A percentile compares a stretch with the other conserved stretches of the same genome.
These are phyloP conservation scores for Lepidonotus clava DNA, from an alignment of 2,888 invertebrate species.

Conservation along the genomic window DNA sequence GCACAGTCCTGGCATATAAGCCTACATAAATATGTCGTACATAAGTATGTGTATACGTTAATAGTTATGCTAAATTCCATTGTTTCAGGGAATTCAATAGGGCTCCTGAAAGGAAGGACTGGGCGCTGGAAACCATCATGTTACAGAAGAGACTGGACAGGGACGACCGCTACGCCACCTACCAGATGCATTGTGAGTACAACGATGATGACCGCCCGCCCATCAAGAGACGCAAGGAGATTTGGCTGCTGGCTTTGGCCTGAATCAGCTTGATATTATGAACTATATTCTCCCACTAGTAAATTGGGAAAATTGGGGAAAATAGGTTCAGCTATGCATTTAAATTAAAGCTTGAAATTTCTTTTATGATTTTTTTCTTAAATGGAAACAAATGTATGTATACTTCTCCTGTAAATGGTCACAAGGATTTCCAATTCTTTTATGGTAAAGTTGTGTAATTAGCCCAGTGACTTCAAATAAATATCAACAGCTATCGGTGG, in stretches of 20 bases:
- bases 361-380: neutral
- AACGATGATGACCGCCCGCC: neutral
- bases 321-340: neutral
- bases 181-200: conserved; percentile 9
- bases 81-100: neutral
- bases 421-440: too few species aligned
- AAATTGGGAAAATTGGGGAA: too few species aligned
- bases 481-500: too few species aligned
- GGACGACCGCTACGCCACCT: neutral
- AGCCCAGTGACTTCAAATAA: too few species aligned
- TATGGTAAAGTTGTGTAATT: too few species aligned
- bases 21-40: neutral
- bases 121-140: neutral
- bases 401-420: too few species aligned
- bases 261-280: too few species aligned
- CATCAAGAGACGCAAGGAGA: neutral
- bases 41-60: too few species aligned
- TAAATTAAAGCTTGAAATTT: neutral
- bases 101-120: neutral
- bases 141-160: neutral
- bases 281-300: too few species aligned
- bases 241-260: neutral
- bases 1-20: too few species aligned
- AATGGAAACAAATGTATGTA: neutral
- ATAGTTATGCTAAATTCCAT: too few species aligned